Percentiles rank a stretch among this genome's conserved stretches.
These are phyloP conservation scores for Naja naja DNA, from an alignment of 2,113 vertebrate species.

Conservation along the genomic window DNA sequence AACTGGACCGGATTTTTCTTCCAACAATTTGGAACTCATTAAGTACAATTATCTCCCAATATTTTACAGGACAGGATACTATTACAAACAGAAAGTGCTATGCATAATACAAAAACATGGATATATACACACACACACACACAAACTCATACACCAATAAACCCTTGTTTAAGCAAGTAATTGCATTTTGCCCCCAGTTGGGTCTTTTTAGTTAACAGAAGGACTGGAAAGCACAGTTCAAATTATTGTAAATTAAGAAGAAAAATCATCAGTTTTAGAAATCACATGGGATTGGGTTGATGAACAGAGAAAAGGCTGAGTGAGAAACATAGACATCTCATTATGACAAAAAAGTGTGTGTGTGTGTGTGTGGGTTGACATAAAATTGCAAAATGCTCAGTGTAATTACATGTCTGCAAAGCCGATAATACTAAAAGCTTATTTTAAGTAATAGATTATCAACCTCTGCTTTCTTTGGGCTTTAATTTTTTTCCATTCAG, in stretches of 20 bases:
- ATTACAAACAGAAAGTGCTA: constrained; percentile 26
- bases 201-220: constrained; percentile 32
- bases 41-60: constrained; percentile 61
- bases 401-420: constrained; percentile 8
- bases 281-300: constrained; percentile 41
- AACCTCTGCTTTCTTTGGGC: not conserved
- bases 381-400: not conserved
- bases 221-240: constrained; percentile 41
- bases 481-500: not conserved
- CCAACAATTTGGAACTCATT: constrained; percentile 51
- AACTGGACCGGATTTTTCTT: too few relatives aligned
- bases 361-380: not conserved
- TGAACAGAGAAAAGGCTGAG: constrained; percentile 32
- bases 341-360: constrained; percentile 24
- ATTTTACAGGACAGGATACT: constrained; percentile 59
- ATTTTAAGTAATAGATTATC: not conserved
- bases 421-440: not conserved
- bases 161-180: constrained; percentile 63
- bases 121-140: not conserved
- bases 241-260: constrained; percentile 63
- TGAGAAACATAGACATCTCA: constrained; percentile 29
- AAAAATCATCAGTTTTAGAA: constrained; percentile 58
- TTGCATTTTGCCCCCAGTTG: constrained; percentile 36
- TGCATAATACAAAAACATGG: not conserved
- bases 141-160: not conserved